Base-by-base conservation (phyloP, 1,140 invertebrate genomes). In the Tribolium madens region DNA sequence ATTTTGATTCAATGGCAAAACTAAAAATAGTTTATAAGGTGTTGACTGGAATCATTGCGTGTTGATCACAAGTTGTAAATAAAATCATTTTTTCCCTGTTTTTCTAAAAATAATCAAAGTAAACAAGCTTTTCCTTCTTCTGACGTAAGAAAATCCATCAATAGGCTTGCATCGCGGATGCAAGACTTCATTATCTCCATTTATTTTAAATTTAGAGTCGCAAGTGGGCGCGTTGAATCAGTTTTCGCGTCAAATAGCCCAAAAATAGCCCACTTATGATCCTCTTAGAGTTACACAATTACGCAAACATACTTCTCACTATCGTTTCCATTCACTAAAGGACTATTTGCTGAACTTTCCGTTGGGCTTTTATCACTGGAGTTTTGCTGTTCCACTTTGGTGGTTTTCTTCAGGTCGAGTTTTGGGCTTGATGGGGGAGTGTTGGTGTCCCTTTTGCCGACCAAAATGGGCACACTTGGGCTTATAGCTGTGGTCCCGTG, bases 401-500 rank as follows among this genome's bases (percentile, higher is more conserved):
- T 70, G 60, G 18, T 60, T 79, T 78, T 81, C 18, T 69, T 80
- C 5, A 83, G 26, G 46, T 83, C 81, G 73, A 84, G 48, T 14
- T 80, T 79, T 6, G 84, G 83, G 68, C 83, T 84, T 3, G 72
- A 79, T 6, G 79, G 83, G 13, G 83, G 82, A 33, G 83, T 81
- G 17, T 36, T 13, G n/a, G 53, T 71, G 9, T 75, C 69, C 13
- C 79, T 73, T 52, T 80, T 81, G 15, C 74, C 69, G 15, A 6
- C 50, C 5, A 47, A 36, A 6, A 78, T 12, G 10, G 83, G 83
- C 5, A 81, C 77, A 33, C 81, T 76, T 5, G 84, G 84, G 18
- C 82, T 77, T 33, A 85, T 81, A 0, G 83, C 84, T 4, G 83
- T 77, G 12, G 84, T 85, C n/a, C 84, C 84, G 73, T 85, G 84